Conservation (phyloP, 2,888 invertebrate genomes). For the Polylopha cassiicola region DNA sequence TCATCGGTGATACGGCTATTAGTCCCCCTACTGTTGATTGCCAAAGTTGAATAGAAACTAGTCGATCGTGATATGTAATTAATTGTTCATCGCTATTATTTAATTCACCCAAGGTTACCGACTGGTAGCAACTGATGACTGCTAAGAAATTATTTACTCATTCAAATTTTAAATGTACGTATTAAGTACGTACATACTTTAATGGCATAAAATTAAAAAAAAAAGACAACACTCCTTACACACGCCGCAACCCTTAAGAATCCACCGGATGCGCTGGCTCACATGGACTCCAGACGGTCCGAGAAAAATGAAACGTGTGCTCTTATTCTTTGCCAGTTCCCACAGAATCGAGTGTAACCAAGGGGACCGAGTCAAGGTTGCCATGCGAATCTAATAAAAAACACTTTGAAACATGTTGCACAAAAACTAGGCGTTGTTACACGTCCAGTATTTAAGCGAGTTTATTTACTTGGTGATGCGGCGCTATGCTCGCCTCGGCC, state of each 20-base stretch:
- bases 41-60: conserved; percentile 42
- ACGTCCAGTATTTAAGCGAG: conserved; percentile 51
- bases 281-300: conserved; percentile 68
- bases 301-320: conserved; percentile 56
- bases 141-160: too few species aligned
- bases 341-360: conserved; percentile 56
- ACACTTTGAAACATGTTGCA: conserved; percentile 45
- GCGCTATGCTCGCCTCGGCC: conserved; percentile 26
- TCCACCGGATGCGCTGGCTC: conserved; percentile 66
- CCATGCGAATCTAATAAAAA: conserved; percentile 65
- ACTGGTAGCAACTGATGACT: background rate
- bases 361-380: conserved; percentile 68
- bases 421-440: conserved; percentile 57
- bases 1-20: conserved; percentile 54
- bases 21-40: conserved; percentile 56
- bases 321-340: conserved; percentile 52
- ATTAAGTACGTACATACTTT: too few species aligned
- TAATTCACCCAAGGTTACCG: background rate
- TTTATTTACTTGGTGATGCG: conserved; percentile 50
- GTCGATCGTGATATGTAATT: conserved; percentile 35
- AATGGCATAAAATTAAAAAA: conserved; percentile 52
- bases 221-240: conserved; percentile 32
- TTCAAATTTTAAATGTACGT: too few species aligned
- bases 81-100: conserved; percentile 16
- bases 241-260: conserved; percentile 40